Evolutionary conservation across 2,113 vertebrate species (phyloP).

Genomic region (Anarrhichthys ocellatus): DNA sequence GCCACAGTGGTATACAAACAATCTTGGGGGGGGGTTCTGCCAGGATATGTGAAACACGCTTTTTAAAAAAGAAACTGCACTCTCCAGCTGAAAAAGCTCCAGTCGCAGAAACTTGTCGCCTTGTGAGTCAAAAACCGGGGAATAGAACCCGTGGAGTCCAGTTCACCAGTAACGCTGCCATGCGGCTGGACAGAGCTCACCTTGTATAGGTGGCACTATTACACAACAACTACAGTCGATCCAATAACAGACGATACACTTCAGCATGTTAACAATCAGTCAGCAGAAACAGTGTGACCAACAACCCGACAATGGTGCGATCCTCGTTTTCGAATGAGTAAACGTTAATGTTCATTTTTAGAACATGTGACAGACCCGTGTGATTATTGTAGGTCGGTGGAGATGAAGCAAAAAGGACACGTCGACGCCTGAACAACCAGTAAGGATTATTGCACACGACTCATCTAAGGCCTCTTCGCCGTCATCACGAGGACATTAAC

Average conservation of each 20-base stretch:
- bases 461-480: constrained; percentile 80
- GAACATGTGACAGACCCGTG: constrained; percentile 34
- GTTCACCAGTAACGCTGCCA: not conserved
- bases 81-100: not conserved
- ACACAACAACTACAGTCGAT: constrained; percentile 22
- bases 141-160: constrained; percentile 24
- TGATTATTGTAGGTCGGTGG: constrained; percentile 12
- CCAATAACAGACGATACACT: constrained; percentile 13
- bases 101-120: not conserved
- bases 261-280: constrained; percentile 39
- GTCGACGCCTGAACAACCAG: constrained; percentile 25
- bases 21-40: constrained; percentile 52
- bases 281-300: constrained; percentile 31
- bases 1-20: constrained; percentile 78
- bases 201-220: not conserved
- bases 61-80: not conserved
- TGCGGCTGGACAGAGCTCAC: not conserved
- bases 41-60: constrained; percentile 26
- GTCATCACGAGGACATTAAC: constrained; percentile 43
- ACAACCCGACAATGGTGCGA: constrained; percentile 22
- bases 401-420: constrained; percentile 31
- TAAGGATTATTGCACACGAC: constrained; percentile 82
- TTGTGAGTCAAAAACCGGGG: not conserved
- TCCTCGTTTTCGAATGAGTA: constrained; percentile 23
- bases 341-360: constrained; percentile 16